Conservation (phyloP, 2,888 invertebrate species). For the Dinocampus coccinellae region DNA sequence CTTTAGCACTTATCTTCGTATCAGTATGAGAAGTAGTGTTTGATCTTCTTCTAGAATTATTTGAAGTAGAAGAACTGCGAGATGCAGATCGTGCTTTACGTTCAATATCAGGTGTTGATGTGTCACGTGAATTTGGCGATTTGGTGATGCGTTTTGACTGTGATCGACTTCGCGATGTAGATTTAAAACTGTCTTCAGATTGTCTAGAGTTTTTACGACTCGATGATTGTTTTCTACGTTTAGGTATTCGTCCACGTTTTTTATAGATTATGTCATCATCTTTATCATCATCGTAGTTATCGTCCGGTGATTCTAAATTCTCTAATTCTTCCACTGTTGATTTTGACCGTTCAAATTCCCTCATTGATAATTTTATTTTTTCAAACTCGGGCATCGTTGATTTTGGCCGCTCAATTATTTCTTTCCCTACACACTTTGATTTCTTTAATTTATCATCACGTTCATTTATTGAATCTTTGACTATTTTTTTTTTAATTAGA, state of each 20-base stretch:
- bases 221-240: slow-evolving; percentile 21
- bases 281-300: slow-evolving; percentile 11
- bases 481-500: background rate
- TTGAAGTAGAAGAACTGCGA: slow-evolving; percentile 33
- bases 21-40: background rate
- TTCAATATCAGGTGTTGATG: slow-evolving; percentile 34
- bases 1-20: background rate
- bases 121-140: slow-evolving; percentile 37
- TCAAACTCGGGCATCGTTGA: slow-evolving; percentile 20
- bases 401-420: background rate
- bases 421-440: background rate
- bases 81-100: slow-evolving; percentile 25
- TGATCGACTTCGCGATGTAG: slow-evolving; percentile 17
- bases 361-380: slow-evolving; percentile 18
- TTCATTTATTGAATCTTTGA: background rate
- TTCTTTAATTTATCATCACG: background rate
- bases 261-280: slow-evolving; percentile 19
- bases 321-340: background rate
- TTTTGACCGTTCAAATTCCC: slow-evolving; percentile 5
- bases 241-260: slow-evolving; percentile 23
- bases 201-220: slow-evolving; percentile 35
- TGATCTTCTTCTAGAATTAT: background rate
- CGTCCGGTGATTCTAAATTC: background rate
- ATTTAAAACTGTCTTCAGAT: slow-evolving; percentile 34
- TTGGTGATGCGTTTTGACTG: slow-evolving; percentile 29